Base-by-base conservation (phyloP, 1,140 invertebrate genomes). In the Marisa cornuarietis region DNA sequence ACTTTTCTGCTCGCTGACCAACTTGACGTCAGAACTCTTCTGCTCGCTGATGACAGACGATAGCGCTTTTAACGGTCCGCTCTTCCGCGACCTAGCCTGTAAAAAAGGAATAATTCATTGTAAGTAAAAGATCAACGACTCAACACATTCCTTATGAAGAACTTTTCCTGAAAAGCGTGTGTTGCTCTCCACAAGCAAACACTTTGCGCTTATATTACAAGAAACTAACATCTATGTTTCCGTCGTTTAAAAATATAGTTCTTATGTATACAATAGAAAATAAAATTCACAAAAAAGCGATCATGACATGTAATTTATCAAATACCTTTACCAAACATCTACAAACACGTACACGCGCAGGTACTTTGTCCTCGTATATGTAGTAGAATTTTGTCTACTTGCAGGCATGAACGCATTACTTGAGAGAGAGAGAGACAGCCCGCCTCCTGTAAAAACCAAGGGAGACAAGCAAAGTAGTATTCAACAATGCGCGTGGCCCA, bases 21-120 rank as follows among this genome's bases (percentile, higher is more conserved):
- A 24, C 20, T 11, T 69, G 73, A 24, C 66, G 66, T 61, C 65
- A 61, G 76, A 49, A 49, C 58, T 78, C 81, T 72, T 75, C 78
- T 76, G 61, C 62, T 74, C 69, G 79, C 79, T 61, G 71, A 71
- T 82, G 81, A 83, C 9, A 42, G 83, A 81, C 4, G 83, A 85
- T 22, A 88, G 78, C 22, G 87, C 88, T 73, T 87, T 89, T 69
- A 89, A 71, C 51, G 88, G 88, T 69, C 88, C 88, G 24, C 81
- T 79, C 52, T 87, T 88, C 65, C 82, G 83, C 26, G 81, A 77
- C 62, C 81, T 80, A 26, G 74, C 82, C 82, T 85, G 84, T 82
- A 83, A 83, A 24, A 80, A 8, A 77, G 51, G 20, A 5, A 22
- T 5, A 51, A 71, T 5, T 24, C n/a, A 66, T 76, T 54, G 49